Evolutionary conservation across 2,113 vertebrate genomes (phyloP), one percentile per base, ranked within the genome.

Genomic region (Struthidea cinerea): DNA sequence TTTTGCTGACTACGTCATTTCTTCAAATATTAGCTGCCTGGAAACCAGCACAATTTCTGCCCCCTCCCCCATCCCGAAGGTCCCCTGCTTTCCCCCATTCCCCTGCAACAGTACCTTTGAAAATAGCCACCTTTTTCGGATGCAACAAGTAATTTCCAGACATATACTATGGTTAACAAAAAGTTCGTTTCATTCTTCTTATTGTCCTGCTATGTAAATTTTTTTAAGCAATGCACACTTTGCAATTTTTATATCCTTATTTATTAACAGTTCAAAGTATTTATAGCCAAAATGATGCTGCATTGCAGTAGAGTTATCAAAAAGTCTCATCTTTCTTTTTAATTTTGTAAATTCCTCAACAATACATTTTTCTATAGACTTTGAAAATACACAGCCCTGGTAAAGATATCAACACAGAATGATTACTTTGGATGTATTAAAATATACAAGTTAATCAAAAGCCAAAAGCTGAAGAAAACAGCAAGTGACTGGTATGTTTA

Each of bases 111-210:
- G 12, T 28, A 32, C 2, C 10, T 90, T 52, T 46, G 57, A 71
- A 84, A 82, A 26, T 12, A 75, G 4, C 2, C 10, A 35, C 3
- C 0, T 42, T 63, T 47, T 68, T 77, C 3, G 1, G 28, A 61
- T 20, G 9, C 1, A 1, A 26, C 8, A 50, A 39, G 33, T 57
- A 0, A 6, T 63, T 90, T 79, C 24, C 27, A 61, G 20, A 61
- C 2, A 50, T 28, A 22, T 10, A 24, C 0, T 16, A 6, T 10
- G 4, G 37, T 19, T 37, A 47, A 46, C 13, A 46, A 70, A 41
- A 59, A 20, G 30, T 64, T 19, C 6, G 2, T 47, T 68, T 67
- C 11, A 42, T 11, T 84, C 17, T 74, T 89, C 10, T 18, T 73
- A 15, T 46, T 82, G 17, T 42, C 5, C 13, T 65, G 24, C 5